Evolutionary conservation across 1,140 invertebrate genomes (phyloP), one percentile per base, ranked within the genome.

Genomic region (Hylyphantes graminicola): DNA sequence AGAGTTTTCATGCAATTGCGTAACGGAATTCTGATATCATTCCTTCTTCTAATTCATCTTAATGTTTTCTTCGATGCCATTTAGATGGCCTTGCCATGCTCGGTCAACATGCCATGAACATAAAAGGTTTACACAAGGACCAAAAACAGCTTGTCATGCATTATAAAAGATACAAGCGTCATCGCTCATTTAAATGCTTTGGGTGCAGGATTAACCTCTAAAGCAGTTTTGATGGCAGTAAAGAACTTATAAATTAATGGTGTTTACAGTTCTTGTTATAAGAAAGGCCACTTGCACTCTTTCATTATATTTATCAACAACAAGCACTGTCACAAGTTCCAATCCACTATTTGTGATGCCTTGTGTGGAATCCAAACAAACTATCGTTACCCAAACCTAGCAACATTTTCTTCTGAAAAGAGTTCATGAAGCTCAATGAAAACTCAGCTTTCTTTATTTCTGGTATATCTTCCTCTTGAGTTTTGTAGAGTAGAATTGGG

Each of bases 81-180:
- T 61, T 21, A 35, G 21, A 61, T 61, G 19, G n/a, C n/a, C n/a
- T n/a, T n/a, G n/a, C n/a, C n/a, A n/a, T n/a, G n/a, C n/a, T n/a
- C n/a, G n/a, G n/a, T 77, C 74, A 5, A 64, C 74, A n/a, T 77
- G 74, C 74, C 74, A 77, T 15, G 59, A 55, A 64, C 74, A 77
- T 63, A 77, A 21, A 12, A 77, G 21, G 15, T 51, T 12, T 50
- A 35, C 9, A 17, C 21, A 59, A 35, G n/a, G 3, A 50, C 50
- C 15, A 1, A 13, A n/a, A n/a, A n/a, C n/a, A n/a, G n/a, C n/a
- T n/a, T n/a, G 15, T 48, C 74, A 77, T 50, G 74, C 74, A 64
- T 61, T 63, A n/a, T 67, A 51, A 12, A 65, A 65, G n/a, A 67
- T 67, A 10, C 7, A 0, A 65, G 76, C 63, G 67, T 78, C 76